A percentile compares a stretch with the other conserved stretches of the same genome.
These are phyloP conservation scores for Polietes domitor DNA, from an alignment of 2,888 invertebrate species.

Conservation along the genomic window DNA sequence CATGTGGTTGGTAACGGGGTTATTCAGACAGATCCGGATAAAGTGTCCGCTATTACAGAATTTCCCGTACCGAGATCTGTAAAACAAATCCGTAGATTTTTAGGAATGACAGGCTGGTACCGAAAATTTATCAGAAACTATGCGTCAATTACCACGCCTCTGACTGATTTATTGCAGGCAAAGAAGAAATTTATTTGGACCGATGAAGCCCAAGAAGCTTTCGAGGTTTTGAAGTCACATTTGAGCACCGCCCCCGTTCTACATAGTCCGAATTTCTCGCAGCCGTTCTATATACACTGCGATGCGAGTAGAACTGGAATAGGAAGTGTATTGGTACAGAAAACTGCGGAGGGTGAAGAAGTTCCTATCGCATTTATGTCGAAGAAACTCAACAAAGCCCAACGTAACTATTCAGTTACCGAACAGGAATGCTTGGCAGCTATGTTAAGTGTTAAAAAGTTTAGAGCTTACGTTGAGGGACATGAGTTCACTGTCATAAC, in stretches of 20 bases:
- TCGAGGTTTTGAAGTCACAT: slow-evolving; percentile 39
- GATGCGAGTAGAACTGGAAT: slow-evolving; percentile 37
- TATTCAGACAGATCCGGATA: slow-evolving; percentile 51
- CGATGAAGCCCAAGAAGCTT: slow-evolving; percentile 39
- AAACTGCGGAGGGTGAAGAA: slow-evolving; percentile 40
- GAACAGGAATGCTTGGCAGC: slow-evolving; percentile 43
- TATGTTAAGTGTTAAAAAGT: slow-evolving; percentile 15
- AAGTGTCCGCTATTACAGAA: slow-evolving; percentile 35
- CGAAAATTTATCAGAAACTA: slow-evolving; percentile 50
- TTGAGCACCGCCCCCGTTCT: slow-evolving; percentile 51
- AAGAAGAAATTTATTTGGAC: slow-evolving; percentile 28
- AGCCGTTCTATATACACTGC: slow-evolving; percentile 36
- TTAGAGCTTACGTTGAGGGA: slow-evolving; percentile 40
- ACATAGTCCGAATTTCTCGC: slow-evolving; percentile 28
- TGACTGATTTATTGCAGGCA: slow-evolving; percentile 40
- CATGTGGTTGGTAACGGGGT: slow-evolving; percentile 49
- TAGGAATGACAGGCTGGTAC: slow-evolving; percentile 60
- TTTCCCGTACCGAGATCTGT: slow-evolving; percentile 49
- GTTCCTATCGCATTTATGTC: slow-evolving; percentile 53
- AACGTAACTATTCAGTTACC: slow-evolving; percentile 33
- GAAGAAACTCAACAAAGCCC: slow-evolving; percentile 48
- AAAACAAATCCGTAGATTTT: slow-evolving; percentile 53
- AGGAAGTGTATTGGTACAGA: slow-evolving; percentile 40
- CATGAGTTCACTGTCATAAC: slow-evolving; percentile 41
- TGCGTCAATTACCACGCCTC: slow-evolving; percentile 45